These are phyloP conservation scores for Miichthys miiuy DNA, from an alignment of 2,797 vertebrate species.

Conservation along the genomic window DNA sequence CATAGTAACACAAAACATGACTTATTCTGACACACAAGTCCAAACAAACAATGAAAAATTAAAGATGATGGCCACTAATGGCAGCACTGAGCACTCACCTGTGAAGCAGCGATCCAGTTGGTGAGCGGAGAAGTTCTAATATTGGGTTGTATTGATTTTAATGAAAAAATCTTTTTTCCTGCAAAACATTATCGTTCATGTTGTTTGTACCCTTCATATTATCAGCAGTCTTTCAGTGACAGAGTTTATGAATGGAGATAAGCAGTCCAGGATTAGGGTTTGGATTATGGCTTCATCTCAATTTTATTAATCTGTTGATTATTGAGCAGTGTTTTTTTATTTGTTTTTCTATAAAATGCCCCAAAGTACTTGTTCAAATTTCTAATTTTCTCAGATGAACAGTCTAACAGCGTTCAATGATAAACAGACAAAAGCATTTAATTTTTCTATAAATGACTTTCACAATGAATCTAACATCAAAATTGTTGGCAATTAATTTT, in stretches of 20 bases:
- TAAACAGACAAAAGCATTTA: neutral
- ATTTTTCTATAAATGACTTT: neutral
- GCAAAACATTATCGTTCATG: neutral
- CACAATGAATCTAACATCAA: neutral
- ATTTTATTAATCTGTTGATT: neutral
- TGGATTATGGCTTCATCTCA: neutral
- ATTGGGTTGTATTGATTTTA: neutral
- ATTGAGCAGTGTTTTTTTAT: neutral
- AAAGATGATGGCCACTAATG: neutral
- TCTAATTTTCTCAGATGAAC: neutral
- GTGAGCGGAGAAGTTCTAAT: neutral
- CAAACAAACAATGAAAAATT: slow-evolving; percentile 9
- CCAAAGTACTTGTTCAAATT: neutral
- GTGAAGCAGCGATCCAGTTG: neutral
- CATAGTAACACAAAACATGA: neutral
- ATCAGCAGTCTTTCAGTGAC: neutral
- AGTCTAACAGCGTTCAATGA: neutral
- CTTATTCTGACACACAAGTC: neutral
- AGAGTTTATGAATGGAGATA: neutral
- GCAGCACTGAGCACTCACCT: neutral
- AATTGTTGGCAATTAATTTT: neutral
- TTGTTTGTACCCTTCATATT: neutral
- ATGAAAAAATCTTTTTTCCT: neutral
- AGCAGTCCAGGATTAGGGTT: neutral
- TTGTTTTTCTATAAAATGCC: neutral